Conservation (phyloP, 2,113 vertebrate genomes). For the Nesogale talazaci region DNA sequence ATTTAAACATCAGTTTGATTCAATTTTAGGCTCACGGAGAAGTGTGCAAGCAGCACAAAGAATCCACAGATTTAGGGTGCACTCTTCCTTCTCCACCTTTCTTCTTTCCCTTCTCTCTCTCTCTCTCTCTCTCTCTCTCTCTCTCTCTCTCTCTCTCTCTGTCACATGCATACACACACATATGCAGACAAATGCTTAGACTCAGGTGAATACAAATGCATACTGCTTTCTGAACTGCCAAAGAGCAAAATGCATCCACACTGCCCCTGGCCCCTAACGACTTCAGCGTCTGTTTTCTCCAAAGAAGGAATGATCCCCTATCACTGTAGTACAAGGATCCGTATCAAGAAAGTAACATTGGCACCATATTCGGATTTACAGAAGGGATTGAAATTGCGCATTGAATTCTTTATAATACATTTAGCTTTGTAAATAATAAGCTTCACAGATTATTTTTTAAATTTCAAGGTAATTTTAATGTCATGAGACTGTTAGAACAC, state of each 20-base stretch:
- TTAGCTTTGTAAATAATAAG: too few relatives aligned
- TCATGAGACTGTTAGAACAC: background rate
- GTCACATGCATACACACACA: background rate
- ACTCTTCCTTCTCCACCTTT: too few relatives aligned
- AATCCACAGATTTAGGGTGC: background rate
- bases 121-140: background rate
- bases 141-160: too few relatives aligned
- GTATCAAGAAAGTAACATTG: fast-evolving
- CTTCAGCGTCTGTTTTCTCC: fast-evolving
- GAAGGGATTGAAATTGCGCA: too few relatives aligned
- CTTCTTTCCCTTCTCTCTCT: background rate
- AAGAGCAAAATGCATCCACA: background rate
- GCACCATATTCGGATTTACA: background rate
- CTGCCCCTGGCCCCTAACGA: fast-evolving
- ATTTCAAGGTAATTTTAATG: too few relatives aligned
- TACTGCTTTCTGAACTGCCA: background rate
- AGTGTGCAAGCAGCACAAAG: background rate
- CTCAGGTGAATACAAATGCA: fast-evolving
- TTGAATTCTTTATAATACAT: background rate
- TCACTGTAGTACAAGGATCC: fast-evolving
- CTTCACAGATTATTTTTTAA: background rate
- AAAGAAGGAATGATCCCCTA: fast-evolving
- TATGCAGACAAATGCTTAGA: too few relatives aligned
- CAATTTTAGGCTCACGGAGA: background rate
- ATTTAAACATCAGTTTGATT: background rate